Conservation (phyloP, 2,888 invertebrate species). For the Hyppa rectilinea region DNA sequence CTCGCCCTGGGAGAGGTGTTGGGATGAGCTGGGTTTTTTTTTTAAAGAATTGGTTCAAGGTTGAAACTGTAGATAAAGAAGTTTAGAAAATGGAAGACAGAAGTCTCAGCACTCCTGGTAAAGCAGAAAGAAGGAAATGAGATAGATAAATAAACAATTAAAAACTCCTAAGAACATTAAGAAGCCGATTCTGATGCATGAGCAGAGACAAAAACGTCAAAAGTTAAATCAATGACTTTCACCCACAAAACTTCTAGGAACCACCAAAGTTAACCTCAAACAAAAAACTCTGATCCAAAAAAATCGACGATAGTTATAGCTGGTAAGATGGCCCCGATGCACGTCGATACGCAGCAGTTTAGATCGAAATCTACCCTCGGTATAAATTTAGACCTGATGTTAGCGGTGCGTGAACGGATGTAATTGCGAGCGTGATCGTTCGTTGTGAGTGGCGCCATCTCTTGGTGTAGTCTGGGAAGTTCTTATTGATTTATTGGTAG, state of each 20-base stretch:
- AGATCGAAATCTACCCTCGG: slow-evolving; percentile 85
- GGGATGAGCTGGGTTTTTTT: too few relatives aligned
- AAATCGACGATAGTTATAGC: slow-evolving; percentile 56
- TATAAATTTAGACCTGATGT: slow-evolving; percentile 75
- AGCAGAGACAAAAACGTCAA: neutral
- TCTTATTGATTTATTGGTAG: slow-evolving; percentile 47
- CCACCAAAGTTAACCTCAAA: slow-evolving; percentile 40
- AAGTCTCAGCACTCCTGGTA: neutral
- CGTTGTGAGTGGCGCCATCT: slow-evolving; percentile 69
- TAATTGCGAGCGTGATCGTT: slow-evolving; percentile 62
- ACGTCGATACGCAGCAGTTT: slow-evolving; percentile 77
- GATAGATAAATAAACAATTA: neutral
- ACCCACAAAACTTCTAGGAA: slow-evolving; percentile 12
- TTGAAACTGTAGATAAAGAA: neutral
- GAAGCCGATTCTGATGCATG: too few relatives aligned
- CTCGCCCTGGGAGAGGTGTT: neutral
- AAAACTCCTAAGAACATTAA: neutral
- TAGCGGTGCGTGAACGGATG: slow-evolving; percentile 80
- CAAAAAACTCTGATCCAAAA: slow-evolving; percentile 47
- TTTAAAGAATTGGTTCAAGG: neutral
- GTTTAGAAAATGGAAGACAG: neutral
- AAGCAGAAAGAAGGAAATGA: accelerated
- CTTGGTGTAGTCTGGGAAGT: slow-evolving; percentile 45
- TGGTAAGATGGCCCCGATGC: slow-evolving; percentile 66
- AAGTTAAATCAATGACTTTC: slow-evolving; percentile 2